phyloP scores from a whole-genome alignment of 2,888 invertebrate species.

The Rhyacophila evoluta region DNA sequence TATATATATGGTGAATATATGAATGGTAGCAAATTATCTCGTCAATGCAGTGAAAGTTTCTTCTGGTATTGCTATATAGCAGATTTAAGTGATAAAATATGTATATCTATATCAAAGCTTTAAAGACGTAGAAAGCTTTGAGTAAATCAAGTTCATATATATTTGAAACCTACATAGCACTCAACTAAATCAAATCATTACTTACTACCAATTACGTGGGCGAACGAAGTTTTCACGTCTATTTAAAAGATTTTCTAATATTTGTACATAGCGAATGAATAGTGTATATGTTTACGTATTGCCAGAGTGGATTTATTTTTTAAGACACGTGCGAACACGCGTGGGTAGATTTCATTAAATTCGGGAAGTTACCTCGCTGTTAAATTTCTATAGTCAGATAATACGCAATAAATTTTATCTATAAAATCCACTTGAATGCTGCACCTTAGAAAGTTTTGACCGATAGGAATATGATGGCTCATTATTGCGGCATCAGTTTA shows the following conservation, averaged over 20 bases:
- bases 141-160: too few species aligned
- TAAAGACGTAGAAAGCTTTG: too few species aligned
- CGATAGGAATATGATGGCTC: neutral
- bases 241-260: neutral
- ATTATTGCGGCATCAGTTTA: neutral
- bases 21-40: too few species aligned
- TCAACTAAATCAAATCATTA: neutral
- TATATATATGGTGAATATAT: too few species aligned
- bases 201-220: neutral
- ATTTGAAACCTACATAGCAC: neutral
- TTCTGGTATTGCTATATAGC: too few species aligned
- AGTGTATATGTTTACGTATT: conserved; percentile 11
- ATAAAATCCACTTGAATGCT: neutral
- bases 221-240: neutral
- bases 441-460: neutral
- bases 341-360: conserved; percentile 10
- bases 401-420: neutral
- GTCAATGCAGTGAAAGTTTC: too few species aligned
- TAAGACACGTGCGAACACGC: conserved; percentile 7
- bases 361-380: neutral
- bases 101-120: too few species aligned
- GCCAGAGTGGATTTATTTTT: neutral
- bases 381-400: neutral
- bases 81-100: too few species aligned
- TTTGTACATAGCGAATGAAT: conserved; percentile 18